A percentile compares a stretch with the other conserved stretches of the same genome.
These are phyloP conservation scores for Epiperipatus broadwayi DNA, from an alignment of 2,888 invertebrate species.

Conservation along the genomic window DNA sequence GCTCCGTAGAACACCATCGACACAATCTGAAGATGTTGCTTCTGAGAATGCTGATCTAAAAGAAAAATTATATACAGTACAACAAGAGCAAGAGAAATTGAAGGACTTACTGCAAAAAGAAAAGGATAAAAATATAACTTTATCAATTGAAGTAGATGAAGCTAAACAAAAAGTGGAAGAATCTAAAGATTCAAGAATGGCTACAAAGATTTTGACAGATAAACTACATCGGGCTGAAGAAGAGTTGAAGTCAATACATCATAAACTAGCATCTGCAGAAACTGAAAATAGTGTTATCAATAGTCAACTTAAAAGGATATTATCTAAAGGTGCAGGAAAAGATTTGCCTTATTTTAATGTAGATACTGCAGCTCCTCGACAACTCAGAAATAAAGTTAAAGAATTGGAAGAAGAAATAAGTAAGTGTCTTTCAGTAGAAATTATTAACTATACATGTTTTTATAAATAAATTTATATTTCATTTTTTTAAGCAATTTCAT, in stretches of 20 bases:
- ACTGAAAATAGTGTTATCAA: conserved; percentile 34
- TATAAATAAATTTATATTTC: no score
- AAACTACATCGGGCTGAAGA: conserved; percentile 19
- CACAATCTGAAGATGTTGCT: conserved; percentile 17
- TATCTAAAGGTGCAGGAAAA: conserved; percentile 50
- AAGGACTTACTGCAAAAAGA: conserved; percentile 43
- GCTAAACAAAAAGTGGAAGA: no score
- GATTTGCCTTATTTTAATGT: conserved; percentile 49
- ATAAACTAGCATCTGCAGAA: conserved; percentile 8
- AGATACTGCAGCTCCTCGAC: conserved; percentile 19
- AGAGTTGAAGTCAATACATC: conserved; percentile 19
- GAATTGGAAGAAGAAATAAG: conserved; percentile 71
- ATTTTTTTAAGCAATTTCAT: no score
- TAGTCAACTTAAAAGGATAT: conserved; percentile 45
- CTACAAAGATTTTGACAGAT: conserved; percentile 38
- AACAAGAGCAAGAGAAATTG: conserved; percentile 37
- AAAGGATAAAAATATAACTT: no score
- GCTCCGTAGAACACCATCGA: conserved; percentile 21
- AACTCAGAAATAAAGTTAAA: conserved; percentile 53
- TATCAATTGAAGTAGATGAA: no score
- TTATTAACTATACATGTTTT: no score
- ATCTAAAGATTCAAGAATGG: background rate
- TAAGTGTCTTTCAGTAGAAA: conserved; percentile 22
- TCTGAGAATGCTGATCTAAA: conserved; percentile 24
- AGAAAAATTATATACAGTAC: conserved; percentile 26